A percentile compares a stretch with the other conserved stretches of the same genome.
phyloP scores from a whole-genome alignment of 1,140 invertebrate genomes.

The Caenorhabditis tropicalis region DNA sequence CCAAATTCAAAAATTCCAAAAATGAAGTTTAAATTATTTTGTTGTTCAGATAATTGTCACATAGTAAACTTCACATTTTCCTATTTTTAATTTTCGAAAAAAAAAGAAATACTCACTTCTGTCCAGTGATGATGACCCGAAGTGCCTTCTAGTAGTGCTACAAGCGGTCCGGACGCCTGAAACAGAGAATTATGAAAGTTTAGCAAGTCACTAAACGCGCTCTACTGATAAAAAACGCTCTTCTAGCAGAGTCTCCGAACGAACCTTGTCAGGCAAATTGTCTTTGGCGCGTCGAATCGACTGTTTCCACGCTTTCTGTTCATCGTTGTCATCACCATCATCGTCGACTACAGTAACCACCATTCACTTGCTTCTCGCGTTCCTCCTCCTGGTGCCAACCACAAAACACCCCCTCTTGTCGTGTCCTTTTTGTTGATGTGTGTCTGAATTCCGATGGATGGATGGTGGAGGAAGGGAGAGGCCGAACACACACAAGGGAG shows the following conservation, averaged over 20 bases:
- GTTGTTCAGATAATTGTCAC: too few relatives aligned
- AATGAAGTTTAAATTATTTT: too few relatives aligned
- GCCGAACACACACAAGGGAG: too few relatives aligned
- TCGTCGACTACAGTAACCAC: neutral
- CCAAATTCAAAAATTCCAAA: too few relatives aligned
- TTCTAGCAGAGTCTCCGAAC: too few relatives aligned
- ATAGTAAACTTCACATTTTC: neutral
- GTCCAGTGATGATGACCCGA: constrained; percentile 43
- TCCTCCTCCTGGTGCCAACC: too few relatives aligned
- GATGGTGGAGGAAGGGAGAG: too few relatives aligned
- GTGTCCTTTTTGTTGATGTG: too few relatives aligned
- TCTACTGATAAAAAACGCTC: neutral
- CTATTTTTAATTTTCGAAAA: neutral
- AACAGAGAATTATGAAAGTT: neutral
- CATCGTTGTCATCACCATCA: neutral
- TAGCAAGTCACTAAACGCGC: too few relatives aligned
- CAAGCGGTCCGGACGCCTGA: neutral
- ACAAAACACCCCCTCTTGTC: too few relatives aligned
- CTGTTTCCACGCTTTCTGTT: constrained; percentile 25
- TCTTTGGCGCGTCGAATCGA: neutral
- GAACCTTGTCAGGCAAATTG: neutral
- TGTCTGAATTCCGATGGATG: too few relatives aligned
- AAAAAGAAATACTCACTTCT: neutral
- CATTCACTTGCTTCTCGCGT: neutral
- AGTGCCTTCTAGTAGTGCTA: constrained; percentile 17